These are phyloP conservation scores for Hyposoter dolosus DNA, from an alignment of 2,888 invertebrate species.

Conservation along the genomic window DNA sequence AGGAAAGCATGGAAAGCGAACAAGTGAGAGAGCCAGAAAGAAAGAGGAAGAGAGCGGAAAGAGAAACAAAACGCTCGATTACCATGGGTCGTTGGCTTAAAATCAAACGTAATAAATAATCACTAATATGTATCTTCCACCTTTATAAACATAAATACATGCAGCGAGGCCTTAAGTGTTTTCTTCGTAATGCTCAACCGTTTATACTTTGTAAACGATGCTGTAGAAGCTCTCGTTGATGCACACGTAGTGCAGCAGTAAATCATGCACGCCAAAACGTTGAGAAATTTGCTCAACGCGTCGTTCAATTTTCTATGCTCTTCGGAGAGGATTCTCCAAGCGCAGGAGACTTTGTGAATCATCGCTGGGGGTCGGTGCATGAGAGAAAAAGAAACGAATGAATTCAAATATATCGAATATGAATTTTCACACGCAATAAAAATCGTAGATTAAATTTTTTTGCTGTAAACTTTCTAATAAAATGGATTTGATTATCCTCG, in stretches of 20 bases:
- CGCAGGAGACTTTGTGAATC: conserved; percentile 39
- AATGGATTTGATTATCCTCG: neutral
- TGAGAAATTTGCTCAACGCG: conserved; percentile 66
- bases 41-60: conserved; percentile 7
- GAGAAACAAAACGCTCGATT: conserved; percentile 50
- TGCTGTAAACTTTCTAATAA: neutral
- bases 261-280: conserved; percentile 65
- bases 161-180: conserved; percentile 56
- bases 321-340: conserved; percentile 10
- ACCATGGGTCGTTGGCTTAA: conserved; percentile 62
- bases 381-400: neutral
- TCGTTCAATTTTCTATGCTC: conserved; percentile 63
- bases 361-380: conserved; percentile 56
- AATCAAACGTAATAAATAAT: conserved; percentile 70
- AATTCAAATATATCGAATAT: neutral
- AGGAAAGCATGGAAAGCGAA: neutral
- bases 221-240: conserved; percentile 49
- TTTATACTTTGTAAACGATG: conserved; percentile 19
- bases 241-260: conserved; percentile 55
- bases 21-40: conserved; percentile 15
- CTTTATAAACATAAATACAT: conserved; percentile 35
- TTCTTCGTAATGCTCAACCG: conserved; percentile 43
- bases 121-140: conserved; percentile 64
- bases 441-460: neutral
- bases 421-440: neutral